Conservation (phyloP, 2,797 vertebrate genomes). For the Botia almorhae region DNA sequence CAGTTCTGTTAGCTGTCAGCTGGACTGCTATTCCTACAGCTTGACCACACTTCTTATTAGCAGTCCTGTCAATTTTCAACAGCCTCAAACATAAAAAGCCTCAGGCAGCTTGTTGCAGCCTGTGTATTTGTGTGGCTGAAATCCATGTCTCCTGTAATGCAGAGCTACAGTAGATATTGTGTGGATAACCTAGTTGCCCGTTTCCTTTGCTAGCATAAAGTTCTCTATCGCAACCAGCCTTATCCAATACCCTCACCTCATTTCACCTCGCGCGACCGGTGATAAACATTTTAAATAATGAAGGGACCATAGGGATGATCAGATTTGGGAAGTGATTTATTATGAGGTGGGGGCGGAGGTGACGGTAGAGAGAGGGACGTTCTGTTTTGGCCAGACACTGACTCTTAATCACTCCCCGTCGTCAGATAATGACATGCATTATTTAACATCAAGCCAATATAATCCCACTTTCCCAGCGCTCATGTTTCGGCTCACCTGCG, state of each 20-base stretch:
- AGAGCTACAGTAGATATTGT: constrained; percentile 28
- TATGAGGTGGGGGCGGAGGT: constrained; percentile 47
- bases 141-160: constrained; percentile 11
- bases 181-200: constrained; percentile 15
- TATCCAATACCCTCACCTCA: constrained; percentile 3
- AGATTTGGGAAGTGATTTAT: constrained; percentile 62
- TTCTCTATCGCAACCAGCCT: background rate
- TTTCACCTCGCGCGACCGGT: constrained; percentile 45
- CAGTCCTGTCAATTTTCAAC: constrained; percentile 55
- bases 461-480: constrained; percentile 44
- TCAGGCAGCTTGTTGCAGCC: constrained; percentile 48
- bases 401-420: constrained; percentile 60
- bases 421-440: constrained; percentile 64
- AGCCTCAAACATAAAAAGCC: constrained; percentile 52
- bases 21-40: constrained; percentile 49
- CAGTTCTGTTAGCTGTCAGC: constrained; percentile 51
- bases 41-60: constrained; percentile 56
- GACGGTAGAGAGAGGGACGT: constrained; percentile 46
- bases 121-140: constrained; percentile 50
- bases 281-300: constrained; percentile 53
- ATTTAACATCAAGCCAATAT: constrained; percentile 61
- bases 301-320: constrained; percentile 47
- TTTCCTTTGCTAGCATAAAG: background rate
- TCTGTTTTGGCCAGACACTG: constrained; percentile 50
- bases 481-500: constrained; percentile 38